Percentiles rank a stretch among this genome's conserved stretches.
These are phyloP conservation scores for Charina bottae DNA, from an alignment of 2,113 vertebrate species.

Conservation along the genomic window DNA sequence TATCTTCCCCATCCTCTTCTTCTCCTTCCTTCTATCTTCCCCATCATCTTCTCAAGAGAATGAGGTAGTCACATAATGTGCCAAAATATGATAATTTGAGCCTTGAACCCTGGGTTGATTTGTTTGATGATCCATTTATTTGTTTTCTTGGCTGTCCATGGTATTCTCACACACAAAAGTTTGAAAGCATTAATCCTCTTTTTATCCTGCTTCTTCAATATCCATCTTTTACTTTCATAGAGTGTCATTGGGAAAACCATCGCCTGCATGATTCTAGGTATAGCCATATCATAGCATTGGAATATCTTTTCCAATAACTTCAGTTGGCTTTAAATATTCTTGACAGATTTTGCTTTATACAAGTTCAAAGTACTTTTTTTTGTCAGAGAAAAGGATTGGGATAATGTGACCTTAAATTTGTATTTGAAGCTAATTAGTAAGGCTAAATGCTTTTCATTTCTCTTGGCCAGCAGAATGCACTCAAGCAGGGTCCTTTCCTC, in stretches of 20 bases:
- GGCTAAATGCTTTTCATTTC: constrained; percentile 24
- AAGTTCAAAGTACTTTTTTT: constrained; percentile 58
- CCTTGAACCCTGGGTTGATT: too few relatives aligned
- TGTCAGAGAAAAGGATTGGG: constrained; percentile 58
- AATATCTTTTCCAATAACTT: neutral
- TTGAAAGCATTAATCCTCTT: neutral
- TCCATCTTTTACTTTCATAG: neutral
- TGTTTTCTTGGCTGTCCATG: neutral
- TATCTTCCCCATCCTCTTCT: neutral
- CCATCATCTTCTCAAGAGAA: neutral
- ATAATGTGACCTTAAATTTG: constrained; percentile 54
- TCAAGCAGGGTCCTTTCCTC: constrained; percentile 20
- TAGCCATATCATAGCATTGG: neutral
- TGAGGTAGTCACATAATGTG: neutral
- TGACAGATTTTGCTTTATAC: constrained; percentile 14
- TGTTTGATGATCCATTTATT: neutral
- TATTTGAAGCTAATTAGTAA: constrained; percentile 50
- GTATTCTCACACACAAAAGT: neutral
- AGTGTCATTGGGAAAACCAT: neutral
- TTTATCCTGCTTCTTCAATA: neutral
- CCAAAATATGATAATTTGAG: neutral
- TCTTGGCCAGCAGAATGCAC: constrained; percentile 14
- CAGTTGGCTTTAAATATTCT: neutral
- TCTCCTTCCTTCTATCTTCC: neutral
- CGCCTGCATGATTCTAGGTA: neutral